Evolutionary conservation across 2,888 invertebrate species (phyloP).

Genomic region (Dendrolimus pini): DNA sequence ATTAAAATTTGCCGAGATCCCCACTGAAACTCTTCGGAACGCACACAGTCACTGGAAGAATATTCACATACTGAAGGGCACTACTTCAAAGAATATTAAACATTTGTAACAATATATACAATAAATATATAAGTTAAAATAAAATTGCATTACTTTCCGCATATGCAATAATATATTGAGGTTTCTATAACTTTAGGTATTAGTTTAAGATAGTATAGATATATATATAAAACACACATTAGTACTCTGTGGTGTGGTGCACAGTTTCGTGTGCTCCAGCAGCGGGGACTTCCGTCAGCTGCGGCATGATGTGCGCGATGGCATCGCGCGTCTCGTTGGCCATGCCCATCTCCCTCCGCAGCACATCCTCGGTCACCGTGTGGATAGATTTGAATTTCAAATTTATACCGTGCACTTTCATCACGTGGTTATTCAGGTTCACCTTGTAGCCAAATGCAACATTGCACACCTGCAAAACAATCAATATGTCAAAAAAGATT

Average conservation of each 20-base stretch:
- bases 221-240: background rate
- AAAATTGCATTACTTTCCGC: too few relatives aligned
- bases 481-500: background rate
- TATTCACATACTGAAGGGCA: too few relatives aligned
- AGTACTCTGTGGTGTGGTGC: slow-evolving; percentile 17
- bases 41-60: too few relatives aligned
- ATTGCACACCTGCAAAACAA: slow-evolving; percentile 57
- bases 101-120: too few relatives aligned
- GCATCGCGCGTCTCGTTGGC: slow-evolving; percentile 46
- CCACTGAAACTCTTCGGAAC: too few relatives aligned
- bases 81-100: too few relatives aligned
- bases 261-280: slow-evolving; percentile 58
- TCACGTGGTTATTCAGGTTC: slow-evolving; percentile 69
- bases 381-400: slow-evolving; percentile 71
- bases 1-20: too few relatives aligned
- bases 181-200: too few relatives aligned
- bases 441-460: slow-evolving; percentile 72
- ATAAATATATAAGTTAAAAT: too few relatives aligned
- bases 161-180: too few relatives aligned
- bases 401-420: slow-evolving; percentile 66
- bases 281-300: slow-evolving; percentile 43
- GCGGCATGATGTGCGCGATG: slow-evolving; percentile 56
- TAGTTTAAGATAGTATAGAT: too few relatives aligned
- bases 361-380: slow-evolving; percentile 60
- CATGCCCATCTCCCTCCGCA: slow-evolving; percentile 55